Percentiles rank a stretch among this genome's conserved stretches.
Evolutionary conservation across 2,113 vertebrate genomes (phyloP).

Genomic region (Riparia riparia): DNA sequence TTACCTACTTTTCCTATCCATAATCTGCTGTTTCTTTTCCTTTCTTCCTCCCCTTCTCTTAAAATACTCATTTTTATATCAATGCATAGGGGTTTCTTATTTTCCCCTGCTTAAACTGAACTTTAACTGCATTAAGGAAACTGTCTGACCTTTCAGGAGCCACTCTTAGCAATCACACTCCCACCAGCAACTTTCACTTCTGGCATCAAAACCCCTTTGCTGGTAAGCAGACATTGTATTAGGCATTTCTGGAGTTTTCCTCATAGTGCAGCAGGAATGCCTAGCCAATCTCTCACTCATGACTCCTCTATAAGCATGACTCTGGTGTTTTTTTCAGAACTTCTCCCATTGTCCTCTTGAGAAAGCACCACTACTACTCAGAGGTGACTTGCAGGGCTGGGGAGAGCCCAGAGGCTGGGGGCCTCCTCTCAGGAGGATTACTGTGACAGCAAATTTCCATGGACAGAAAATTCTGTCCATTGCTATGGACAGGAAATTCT

Average conservation of each 20-base stretch:
- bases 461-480: background rate
- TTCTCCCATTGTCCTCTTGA: background rate
- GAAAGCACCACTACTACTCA: background rate
- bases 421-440: background rate
- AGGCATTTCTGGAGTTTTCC: background rate
- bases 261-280: background rate
- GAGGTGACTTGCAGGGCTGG: background rate
- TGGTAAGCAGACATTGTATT: background rate
- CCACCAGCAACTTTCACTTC: background rate
- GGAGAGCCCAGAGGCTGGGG: background rate
- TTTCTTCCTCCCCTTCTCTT: background rate
- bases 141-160: background rate
- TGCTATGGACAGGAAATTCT: background rate
- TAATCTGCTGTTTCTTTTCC: background rate
- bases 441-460: too few relatives aligned
- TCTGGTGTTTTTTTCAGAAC: background rate
- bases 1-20: background rate
- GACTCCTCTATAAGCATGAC: background rate
- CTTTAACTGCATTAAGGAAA: background rate
- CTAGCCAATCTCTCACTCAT: background rate
- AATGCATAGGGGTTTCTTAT: background rate
- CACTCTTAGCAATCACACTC: background rate
- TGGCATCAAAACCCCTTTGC: background rate
- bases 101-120: background rate
- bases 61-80: background rate